phyloP scores from a whole-genome alignment of 2,797 vertebrate species.

The Sebastes oblongus region DNA sequence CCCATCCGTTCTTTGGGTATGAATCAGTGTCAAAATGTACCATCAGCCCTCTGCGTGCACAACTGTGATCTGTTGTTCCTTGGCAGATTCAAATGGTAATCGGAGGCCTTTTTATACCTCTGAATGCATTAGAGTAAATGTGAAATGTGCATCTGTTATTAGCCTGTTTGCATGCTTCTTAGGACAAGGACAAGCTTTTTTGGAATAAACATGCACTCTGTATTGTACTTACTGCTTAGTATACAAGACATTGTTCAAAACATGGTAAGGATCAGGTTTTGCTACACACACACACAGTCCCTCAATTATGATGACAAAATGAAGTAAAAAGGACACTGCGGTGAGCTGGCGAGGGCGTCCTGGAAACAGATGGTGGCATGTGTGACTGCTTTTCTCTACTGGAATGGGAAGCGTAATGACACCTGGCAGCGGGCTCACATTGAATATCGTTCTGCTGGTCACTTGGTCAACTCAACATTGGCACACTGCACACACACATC shows the following conservation, averaged over 20 bases:
- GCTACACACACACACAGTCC: neutral
- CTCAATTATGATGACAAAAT: slow-evolving; percentile 31
- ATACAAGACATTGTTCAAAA: neutral
- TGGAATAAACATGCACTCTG: neutral
- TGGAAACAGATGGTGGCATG: slow-evolving; percentile 43
- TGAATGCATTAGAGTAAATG: slow-evolving; percentile 53
- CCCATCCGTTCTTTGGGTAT: slow-evolving; percentile 54
- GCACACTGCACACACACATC: slow-evolving; percentile 19
- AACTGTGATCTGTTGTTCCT: slow-evolving; percentile 59
- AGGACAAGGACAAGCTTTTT: slow-evolving; percentile 15
- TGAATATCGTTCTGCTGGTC: slow-evolving; percentile 59
- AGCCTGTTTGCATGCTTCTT: neutral
- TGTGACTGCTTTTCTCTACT: slow-evolving; percentile 44
- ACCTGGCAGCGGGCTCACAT: slow-evolving; percentile 54
- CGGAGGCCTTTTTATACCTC: slow-evolving; percentile 54
- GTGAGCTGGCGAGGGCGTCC: slow-evolving; percentile 21
- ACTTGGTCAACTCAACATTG: slow-evolving; percentile 67
- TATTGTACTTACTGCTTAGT: neutral
- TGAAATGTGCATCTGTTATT: slow-evolving; percentile 43
- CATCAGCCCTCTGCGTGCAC: slow-evolving; percentile 29
- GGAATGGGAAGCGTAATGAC: slow-evolving; percentile 41
- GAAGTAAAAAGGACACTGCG: slow-evolving; percentile 27
- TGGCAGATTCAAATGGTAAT: slow-evolving; percentile 41
- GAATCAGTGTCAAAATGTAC: slow-evolving; percentile 72
- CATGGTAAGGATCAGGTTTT: neutral